phyloP scores from a whole-genome alignment of 2,113 vertebrate genomes.

The Eulemur rufifrons region DNA sequence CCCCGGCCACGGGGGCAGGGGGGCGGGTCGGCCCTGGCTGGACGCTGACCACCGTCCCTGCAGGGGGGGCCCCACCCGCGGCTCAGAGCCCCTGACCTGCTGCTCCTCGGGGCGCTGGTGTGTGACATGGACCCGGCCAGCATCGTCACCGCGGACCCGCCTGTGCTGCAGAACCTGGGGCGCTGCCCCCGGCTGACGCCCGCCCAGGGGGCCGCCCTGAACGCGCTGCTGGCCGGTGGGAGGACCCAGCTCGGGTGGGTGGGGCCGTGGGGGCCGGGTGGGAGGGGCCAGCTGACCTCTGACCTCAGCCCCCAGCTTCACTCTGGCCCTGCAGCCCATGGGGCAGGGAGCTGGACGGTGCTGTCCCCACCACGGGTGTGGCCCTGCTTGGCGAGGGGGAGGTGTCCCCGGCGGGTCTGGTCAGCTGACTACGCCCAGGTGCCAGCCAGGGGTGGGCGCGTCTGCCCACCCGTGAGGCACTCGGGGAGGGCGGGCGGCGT shows the following conservation, averaged over 20 bases:
- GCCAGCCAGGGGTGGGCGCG: no score
- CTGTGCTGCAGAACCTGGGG: slow-evolving; percentile 74
- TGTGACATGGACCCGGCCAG: slow-evolving; percentile 78
- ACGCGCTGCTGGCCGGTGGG: slow-evolving; percentile 62
- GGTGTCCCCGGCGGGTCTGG: neutral
- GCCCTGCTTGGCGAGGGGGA: neutral
- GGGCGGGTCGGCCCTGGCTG: neutral
- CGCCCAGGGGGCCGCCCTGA: slow-evolving; percentile 66
- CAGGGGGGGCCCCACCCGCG: slow-evolving; percentile 53
- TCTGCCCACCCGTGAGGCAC: no score
- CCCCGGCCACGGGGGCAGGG: neutral
- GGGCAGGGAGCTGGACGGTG: neutral
- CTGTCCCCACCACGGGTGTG: neutral
- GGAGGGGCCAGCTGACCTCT: neutral
- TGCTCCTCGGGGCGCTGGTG: slow-evolving; percentile 64
- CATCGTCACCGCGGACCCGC: slow-evolving; percentile 34
- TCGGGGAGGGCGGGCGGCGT: neutral
- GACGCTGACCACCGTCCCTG: neutral
- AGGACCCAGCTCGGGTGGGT: slow-evolving; percentile 60
- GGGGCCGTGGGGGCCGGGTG: neutral
- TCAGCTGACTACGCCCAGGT: no score
- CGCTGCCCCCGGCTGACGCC: slow-evolving; percentile 61
- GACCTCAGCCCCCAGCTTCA: neutral
- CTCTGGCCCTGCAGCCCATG: neutral
- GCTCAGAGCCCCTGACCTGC: slow-evolving; percentile 67